Percentiles rank a stretch among this genome's conserved stretches.
Evolutionary conservation across 30 jellyfish, hydroid and myxozoan genomes (phyloP).

Genomic region (Hydra vulgaris): DNA sequence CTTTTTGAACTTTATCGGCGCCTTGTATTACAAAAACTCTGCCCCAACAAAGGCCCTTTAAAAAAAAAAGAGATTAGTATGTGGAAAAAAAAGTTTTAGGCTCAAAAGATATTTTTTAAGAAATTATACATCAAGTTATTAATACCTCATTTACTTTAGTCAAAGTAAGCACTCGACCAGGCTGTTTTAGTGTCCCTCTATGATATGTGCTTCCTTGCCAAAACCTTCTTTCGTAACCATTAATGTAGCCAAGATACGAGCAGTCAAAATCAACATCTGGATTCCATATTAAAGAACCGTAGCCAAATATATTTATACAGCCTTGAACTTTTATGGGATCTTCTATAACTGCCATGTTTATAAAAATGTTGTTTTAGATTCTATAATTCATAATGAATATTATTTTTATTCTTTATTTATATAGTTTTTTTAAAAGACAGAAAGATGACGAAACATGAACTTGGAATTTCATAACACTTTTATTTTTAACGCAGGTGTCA

Average conservation of each 20-base stretch:
- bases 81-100: too few species aligned
- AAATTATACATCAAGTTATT: background rate
- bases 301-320: slow-evolving; percentile 45
- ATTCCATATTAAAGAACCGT: slow-evolving; percentile 78
- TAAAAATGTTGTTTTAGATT: too few species aligned
- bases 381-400: too few species aligned
- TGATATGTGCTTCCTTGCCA: slow-evolving; percentile 90
- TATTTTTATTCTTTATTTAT: too few species aligned
- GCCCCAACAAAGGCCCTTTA: slow-evolving; percentile 80
- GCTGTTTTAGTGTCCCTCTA: slow-evolving; percentile 55
- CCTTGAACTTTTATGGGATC: slow-evolving; percentile 19
- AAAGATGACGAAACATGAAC: too few species aligned
- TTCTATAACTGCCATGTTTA: slow-evolving; percentile 18
- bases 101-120: background rate
- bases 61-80: background rate
- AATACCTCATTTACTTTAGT: slow-evolving; percentile 15
- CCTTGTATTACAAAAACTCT: slow-evolving; percentile 57
- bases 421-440: too few species aligned
- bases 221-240: slow-evolving; percentile 62
- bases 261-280: slow-evolving; percentile 61
- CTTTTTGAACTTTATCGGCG: slow-evolving; percentile 41
- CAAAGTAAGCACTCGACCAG: slow-evolving; percentile 29
- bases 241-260: slow-evolving; percentile 44
- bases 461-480: too few species aligned
- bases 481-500: too few species aligned